Conservation (phyloP, 2,888 invertebrate species). For the Pyrochroa serraticornis region DNA sequence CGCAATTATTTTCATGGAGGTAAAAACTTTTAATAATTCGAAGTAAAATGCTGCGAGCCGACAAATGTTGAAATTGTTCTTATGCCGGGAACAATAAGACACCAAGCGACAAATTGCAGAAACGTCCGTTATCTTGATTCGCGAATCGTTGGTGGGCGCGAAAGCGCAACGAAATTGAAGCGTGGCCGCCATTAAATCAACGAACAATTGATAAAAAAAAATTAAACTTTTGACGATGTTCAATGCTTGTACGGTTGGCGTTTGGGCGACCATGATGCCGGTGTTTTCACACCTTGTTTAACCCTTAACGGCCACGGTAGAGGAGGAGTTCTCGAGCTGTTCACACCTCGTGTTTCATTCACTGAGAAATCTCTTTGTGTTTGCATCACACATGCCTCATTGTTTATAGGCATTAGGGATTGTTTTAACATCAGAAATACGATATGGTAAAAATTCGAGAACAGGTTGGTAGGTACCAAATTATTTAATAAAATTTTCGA, state of each 20-base stretch:
- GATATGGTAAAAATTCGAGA: constrained; percentile 20
- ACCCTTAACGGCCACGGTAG: constrained; percentile 36
- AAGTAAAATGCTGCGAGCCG: no score
- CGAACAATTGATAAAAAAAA: constrained; percentile 20
- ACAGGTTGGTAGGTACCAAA: constrained; percentile 4
- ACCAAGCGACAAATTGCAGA: no score
- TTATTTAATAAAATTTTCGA: not conserved
- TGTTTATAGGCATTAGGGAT: constrained; percentile 36
- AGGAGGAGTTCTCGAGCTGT: constrained; percentile 27
- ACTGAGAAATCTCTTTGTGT: constrained; percentile 17
- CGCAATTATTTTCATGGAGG: no score
- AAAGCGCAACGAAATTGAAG: not conserved
- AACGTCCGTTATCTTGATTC: no score
- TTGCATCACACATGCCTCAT: constrained; percentile 29
- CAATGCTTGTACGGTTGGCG: constrained; percentile 23
- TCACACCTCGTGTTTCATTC: constrained; percentile 27
- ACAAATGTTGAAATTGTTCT: no score
- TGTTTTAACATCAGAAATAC: constrained; percentile 36
- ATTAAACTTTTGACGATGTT: constrained; percentile 11
- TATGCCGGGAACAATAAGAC: no score
- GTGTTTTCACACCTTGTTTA: constrained; percentile 49
- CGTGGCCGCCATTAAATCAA: constrained; percentile 18
- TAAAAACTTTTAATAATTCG: no score
- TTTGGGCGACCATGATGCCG: constrained; percentile 42
- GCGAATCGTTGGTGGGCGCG: no score